Evolutionary conservation across 2,797 vertebrate genomes (phyloP).

Genomic region (Rousettus madagascariensis): DNA sequence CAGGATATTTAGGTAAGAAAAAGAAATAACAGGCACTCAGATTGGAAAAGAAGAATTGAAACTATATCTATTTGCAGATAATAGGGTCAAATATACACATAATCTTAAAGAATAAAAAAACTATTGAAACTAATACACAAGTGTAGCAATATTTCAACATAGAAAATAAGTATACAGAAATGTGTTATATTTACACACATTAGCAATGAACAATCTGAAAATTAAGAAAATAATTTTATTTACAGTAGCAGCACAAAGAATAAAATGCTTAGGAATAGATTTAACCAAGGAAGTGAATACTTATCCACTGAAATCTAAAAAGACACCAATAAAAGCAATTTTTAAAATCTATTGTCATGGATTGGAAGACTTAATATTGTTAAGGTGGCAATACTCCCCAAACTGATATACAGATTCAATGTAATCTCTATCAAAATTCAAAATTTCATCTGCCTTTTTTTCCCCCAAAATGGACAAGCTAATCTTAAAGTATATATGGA

Average conservation of each 20-base stretch:
- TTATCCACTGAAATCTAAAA: background rate
- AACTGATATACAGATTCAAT: background rate
- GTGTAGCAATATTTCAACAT: background rate
- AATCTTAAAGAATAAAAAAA: background rate
- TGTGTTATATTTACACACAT: background rate
- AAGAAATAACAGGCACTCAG: background rate
- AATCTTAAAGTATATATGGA: background rate
- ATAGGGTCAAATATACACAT: background rate
- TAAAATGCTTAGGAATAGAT: background rate
- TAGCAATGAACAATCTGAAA: background rate
- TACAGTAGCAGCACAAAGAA: background rate
- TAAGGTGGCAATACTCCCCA: background rate
- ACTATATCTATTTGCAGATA: background rate
- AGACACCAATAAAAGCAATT: background rate
- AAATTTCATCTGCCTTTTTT: background rate
- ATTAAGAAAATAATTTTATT: background rate
- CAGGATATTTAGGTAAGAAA: background rate
- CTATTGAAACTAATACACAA: background rate
- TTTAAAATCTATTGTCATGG: background rate
- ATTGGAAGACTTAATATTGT: background rate
- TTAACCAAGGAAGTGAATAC: background rate
- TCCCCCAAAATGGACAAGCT: background rate
- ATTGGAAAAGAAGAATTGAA: background rate
- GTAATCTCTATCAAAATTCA: background rate
- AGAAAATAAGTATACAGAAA: background rate